Evolutionary conservation across 2,888 invertebrate species (phyloP).

Genomic region (Tipula vernalis): DNA sequence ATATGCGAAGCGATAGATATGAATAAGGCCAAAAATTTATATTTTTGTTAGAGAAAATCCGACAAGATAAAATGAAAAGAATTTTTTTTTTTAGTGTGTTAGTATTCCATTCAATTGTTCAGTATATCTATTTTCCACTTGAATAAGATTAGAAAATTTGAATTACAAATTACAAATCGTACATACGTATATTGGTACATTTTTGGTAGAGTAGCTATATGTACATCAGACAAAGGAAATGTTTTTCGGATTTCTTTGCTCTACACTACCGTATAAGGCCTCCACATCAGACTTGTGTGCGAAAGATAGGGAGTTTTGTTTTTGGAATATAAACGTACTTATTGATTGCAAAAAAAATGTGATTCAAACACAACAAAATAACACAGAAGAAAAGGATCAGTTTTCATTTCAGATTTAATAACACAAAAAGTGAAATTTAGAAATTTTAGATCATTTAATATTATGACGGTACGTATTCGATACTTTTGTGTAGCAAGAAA

Average conservation of each 20-base stretch:
- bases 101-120: neutral
- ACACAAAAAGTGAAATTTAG: neutral
- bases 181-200: neutral
- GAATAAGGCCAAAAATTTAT: neutral
- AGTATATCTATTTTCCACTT: neutral
- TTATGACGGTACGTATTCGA: neutral
- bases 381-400: neutral
- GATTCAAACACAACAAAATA: neutral
- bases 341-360: neutral
- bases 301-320: neutral
- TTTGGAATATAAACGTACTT: neutral
- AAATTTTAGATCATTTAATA: conserved; percentile 4
- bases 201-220: neutral
- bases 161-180: neutral
- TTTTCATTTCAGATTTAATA: neutral
- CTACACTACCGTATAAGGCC: neutral
- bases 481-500: neutral
- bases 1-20: neutral
- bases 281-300: neutral
- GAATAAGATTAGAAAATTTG: neutral
- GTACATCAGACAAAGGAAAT: neutral
- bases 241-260: neutral
- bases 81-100: neutral
- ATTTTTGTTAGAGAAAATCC: neutral
- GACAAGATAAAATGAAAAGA: neutral